phyloP scores from a whole-genome alignment of 2,888 invertebrate genomes.

The Lasioglossum vierecki region DNA sequence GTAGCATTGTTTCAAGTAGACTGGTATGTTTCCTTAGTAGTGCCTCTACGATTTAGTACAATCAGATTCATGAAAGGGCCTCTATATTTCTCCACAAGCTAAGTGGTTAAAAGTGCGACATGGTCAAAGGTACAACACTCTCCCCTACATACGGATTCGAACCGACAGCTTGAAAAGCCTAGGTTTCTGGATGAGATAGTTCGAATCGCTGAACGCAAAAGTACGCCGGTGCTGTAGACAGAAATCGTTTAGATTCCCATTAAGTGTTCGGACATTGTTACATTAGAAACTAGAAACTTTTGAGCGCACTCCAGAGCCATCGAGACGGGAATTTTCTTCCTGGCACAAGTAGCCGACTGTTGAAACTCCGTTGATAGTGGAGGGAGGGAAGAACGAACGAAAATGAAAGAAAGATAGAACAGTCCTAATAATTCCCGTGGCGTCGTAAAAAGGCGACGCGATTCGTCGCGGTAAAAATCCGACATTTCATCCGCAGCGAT shows the following conservation, averaged over 20 bases:
- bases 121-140: no score
- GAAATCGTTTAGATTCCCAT: background rate
- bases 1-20: no score
- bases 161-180: background rate
- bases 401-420: background rate
- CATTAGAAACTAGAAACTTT: background rate
- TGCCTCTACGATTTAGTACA: no score
- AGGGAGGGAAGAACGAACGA: background rate
- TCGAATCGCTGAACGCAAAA: background rate
- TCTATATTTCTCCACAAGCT: no score
- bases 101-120: no score
- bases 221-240: background rate
- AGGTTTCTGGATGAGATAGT: background rate
- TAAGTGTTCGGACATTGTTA: background rate
- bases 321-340: constrained; percentile 11
- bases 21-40: no score
- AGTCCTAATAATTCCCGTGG: constrained; percentile 39
- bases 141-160: background rate
- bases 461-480: constrained; percentile 42
- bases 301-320: background rate
- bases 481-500: constrained; percentile 53
- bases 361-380: background rate
- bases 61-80: no score
- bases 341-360: background rate
- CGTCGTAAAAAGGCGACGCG: constrained; percentile 26